Evolutionary conservation across 2,888 invertebrate species (phyloP).

Genomic region (Lordiphosa andalusiaca): DNA sequence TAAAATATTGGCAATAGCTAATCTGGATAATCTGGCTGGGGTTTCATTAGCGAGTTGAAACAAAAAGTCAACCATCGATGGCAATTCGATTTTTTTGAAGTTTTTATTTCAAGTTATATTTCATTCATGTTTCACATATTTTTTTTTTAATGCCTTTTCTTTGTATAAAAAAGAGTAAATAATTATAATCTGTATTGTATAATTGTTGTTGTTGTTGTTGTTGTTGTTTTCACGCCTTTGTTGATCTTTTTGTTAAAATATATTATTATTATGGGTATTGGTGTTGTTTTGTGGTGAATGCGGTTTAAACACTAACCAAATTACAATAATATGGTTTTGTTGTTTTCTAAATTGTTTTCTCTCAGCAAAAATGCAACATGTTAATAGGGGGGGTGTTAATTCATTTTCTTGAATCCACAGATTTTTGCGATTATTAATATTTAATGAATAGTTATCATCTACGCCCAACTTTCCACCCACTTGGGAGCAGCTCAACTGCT

Average conservation of each 20-base stretch:
- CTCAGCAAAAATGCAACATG: constrained; percentile 69
- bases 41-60: no score
- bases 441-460: constrained; percentile 50
- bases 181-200: constrained; percentile 67
- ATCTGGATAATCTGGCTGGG: no score
- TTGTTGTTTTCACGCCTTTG: constrained; percentile 55
- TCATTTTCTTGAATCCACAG: constrained; percentile 52
- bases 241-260: constrained; percentile 65
- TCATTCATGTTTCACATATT: constrained; percentile 78
- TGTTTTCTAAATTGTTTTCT: constrained; percentile 40
- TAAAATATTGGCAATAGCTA: no score
- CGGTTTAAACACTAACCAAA: constrained; percentile 61
- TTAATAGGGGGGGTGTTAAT: constrained; percentile 69
- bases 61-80: constrained; percentile 5
- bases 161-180: constrained; percentile 78
- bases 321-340: constrained; percentile 45
- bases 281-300: constrained; percentile 45
- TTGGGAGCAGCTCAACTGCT: constrained; percentile 59
- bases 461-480: constrained; percentile 26
- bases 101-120: constrained; percentile 76
- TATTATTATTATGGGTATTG: constrained; percentile 43
- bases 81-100: constrained; percentile 58
- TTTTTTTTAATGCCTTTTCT: constrained; percentile 60
- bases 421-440: constrained; percentile 44
- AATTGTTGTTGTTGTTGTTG: constrained; percentile 38